A percentile compares a stretch with the other conserved stretches of the same genome.
Conservation (phyloP, 2,888 invertebrate species). For the Onchidella celtica region DNA sequence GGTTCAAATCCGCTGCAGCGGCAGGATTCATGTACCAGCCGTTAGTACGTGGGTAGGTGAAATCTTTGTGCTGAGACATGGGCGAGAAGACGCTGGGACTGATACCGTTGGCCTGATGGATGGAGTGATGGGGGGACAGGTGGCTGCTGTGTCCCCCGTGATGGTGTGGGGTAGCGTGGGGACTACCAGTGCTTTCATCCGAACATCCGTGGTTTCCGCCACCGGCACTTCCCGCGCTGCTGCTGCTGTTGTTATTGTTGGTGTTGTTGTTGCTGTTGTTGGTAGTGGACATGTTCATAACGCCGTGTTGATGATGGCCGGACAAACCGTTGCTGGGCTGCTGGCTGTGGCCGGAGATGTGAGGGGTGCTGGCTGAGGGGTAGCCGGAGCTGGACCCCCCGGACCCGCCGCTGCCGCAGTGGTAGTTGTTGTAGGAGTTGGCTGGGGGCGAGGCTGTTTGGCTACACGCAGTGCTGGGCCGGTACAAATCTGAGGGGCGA, state of each 20-base stretch:
- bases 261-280: slow-evolving; percentile 49
- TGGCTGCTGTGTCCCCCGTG: slow-evolving; percentile 57
- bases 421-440: slow-evolving; percentile 53
- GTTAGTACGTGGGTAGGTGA: slow-evolving; percentile 65
- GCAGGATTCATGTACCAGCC: slow-evolving; percentile 72
- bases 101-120: slow-evolving; percentile 64
- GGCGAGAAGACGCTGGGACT: slow-evolving; percentile 66
- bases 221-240: neutral
- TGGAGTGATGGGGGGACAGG: slow-evolving; percentile 60
- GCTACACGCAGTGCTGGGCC: slow-evolving; percentile 59
- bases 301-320: slow-evolving; percentile 58
- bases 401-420: slow-evolving; percentile 51
- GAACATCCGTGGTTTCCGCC: slow-evolving; percentile 22
- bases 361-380: slow-evolving; percentile 57
- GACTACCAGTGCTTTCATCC: slow-evolving; percentile 55
- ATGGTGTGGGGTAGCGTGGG: slow-evolving; percentile 60
- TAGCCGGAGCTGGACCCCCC: slow-evolving; percentile 50
- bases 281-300: slow-evolving; percentile 53
- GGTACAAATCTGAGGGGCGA: slow-evolving; percentile 67
- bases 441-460: slow-evolving; percentile 61
- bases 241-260: slow-evolving; percentile 25
- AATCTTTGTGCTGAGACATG: slow-evolving; percentile 63
- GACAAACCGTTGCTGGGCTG: slow-evolving; percentile 31
- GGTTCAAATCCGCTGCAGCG: slow-evolving; percentile 59
- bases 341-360: slow-evolving; percentile 47